phyloP scores from a whole-genome alignment of 2,888 invertebrate species.

The Crepidodera aurea region DNA sequence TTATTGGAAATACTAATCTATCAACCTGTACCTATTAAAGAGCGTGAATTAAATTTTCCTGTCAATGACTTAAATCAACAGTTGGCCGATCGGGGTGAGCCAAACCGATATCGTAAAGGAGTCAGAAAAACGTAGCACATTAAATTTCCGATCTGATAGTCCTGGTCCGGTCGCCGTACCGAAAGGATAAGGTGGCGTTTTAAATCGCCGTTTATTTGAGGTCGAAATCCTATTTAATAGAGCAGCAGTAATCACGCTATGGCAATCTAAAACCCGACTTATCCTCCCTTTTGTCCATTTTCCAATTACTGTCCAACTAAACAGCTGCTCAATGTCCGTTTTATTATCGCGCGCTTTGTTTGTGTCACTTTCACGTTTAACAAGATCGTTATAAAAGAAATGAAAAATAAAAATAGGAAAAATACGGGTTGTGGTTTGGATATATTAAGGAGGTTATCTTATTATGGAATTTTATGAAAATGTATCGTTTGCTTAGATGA shows the following conservation, averaged over 20 bases:
- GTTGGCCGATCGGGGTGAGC: slow-evolving; percentile 1
- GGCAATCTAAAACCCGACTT: slow-evolving; percentile 33
- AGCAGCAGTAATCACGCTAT: slow-evolving; percentile 40
- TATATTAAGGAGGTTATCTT: too few relatives aligned
- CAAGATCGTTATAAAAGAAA: slow-evolving; percentile 13
- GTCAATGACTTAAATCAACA: slow-evolving; percentile 4
- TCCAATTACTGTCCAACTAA: slow-evolving; percentile 30
- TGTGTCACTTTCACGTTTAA: slow-evolving; percentile 7
- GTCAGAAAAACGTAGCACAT: slow-evolving; percentile 13
- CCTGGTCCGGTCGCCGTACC: background rate
- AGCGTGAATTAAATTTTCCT: too few relatives aligned
- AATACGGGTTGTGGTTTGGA: too few relatives aligned
- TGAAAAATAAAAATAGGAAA: background rate
- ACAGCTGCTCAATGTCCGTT: slow-evolving; percentile 23
- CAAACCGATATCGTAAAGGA: slow-evolving; percentile 19
- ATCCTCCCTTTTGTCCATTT: slow-evolving; percentile 33
- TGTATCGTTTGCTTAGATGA: too few relatives aligned
- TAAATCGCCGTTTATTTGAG: slow-evolving; percentile 35
- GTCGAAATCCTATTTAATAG: slow-evolving; percentile 37
- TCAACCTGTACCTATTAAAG: too few relatives aligned
- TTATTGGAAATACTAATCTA: too few relatives aligned
- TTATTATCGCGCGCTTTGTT: slow-evolving; percentile 18
- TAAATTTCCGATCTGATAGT: slow-evolving; percentile 11
- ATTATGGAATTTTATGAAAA: too few relatives aligned
- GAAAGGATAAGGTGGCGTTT: slow-evolving; percentile 31